Percentiles rank a stretch among this genome's conserved stretches.
Evolutionary conservation across 2,797 vertebrate species (phyloP).

Genomic region (Echiichthys vipera): DNA sequence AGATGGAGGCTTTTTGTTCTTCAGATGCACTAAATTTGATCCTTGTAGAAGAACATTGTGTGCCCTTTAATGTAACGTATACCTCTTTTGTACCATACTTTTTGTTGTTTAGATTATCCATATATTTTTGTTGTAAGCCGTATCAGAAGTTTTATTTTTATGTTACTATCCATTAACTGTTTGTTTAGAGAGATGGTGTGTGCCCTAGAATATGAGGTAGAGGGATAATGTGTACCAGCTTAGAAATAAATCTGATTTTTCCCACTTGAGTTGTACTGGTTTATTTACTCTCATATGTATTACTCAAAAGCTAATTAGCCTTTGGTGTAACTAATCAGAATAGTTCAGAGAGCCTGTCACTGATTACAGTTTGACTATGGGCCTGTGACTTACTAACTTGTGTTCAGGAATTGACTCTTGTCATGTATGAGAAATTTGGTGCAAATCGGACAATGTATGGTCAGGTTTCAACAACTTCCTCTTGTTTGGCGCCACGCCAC

Average conservation of each 20-base stretch:
- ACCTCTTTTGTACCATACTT: slow-evolving; percentile 71
- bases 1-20: slow-evolving; percentile 51
- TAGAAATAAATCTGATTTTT: slow-evolving; percentile 75
- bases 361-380: not conserved
- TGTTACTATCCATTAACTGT: slow-evolving; percentile 65
- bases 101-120: slow-evolving; percentile 64
- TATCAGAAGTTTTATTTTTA: slow-evolving; percentile 65
- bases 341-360: slow-evolving; percentile 5
- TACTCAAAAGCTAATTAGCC: slow-evolving; percentile 8
- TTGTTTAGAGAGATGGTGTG: slow-evolving; percentile 37
- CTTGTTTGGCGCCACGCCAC: too few species aligned
- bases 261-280: slow-evolving; percentile 50
- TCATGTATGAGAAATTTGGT: too few species aligned
- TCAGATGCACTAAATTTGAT: slow-evolving; percentile 70
- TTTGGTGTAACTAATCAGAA: not conserved
- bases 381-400: too few species aligned
- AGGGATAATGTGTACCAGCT: slow-evolving; percentile 65
- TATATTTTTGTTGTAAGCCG: slow-evolving; percentile 69
- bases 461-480: too few species aligned
- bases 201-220: slow-evolving; percentile 41
- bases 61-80: slow-evolving; percentile 62
- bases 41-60: slow-evolving; percentile 42
- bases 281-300: not conserved
- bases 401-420: too few species aligned
- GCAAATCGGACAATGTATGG: too few species aligned